Evolutionary conservation across 2,888 invertebrate genomes (phyloP).

Genomic region (Balanococcus diminutus): DNA sequence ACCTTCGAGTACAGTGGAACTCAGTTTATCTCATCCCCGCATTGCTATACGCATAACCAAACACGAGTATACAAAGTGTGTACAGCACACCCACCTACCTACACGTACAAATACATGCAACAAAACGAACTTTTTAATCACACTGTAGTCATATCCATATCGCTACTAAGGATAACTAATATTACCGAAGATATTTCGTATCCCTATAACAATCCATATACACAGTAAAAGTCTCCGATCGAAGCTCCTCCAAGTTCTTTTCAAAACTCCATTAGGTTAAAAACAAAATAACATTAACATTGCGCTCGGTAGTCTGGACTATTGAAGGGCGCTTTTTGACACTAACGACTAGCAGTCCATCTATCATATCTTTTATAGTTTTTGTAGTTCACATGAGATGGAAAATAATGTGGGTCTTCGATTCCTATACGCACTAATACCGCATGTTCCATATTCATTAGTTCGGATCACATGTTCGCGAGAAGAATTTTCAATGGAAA

Average conservation of each 20-base stretch:
- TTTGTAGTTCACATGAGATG: slow-evolving; percentile 11
- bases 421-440: neutral
- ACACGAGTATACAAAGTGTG: neutral
- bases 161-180: neutral
- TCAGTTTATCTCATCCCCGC: neutral
- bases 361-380: slow-evolving; percentile 48
- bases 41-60: neutral
- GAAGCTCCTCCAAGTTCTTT: neutral
- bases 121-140: slow-evolving; percentile 30
- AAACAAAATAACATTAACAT: slow-evolving; percentile 53
- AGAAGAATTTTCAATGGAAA: no score
- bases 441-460: neutral
- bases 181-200: slow-evolving; percentile 24
- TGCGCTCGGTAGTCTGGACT: slow-evolving; percentile 37
- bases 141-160: slow-evolving; percentile 31
- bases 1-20: neutral
- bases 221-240: neutral
- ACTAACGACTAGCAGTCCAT: slow-evolving; percentile 50
- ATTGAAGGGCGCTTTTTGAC: slow-evolving; percentile 50
- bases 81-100: neutral
- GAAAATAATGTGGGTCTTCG: slow-evolving; percentile 16
- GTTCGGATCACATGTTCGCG: neutral
- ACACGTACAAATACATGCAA: neutral
- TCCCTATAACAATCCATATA: slow-evolving; percentile 18
- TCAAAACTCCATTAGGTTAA: slow-evolving; percentile 53